Evolutionary conservation across 2,797 vertebrate species (phyloP), one percentile per base, ranked within the genome.

Genomic region (Mycteria americana): DNA sequence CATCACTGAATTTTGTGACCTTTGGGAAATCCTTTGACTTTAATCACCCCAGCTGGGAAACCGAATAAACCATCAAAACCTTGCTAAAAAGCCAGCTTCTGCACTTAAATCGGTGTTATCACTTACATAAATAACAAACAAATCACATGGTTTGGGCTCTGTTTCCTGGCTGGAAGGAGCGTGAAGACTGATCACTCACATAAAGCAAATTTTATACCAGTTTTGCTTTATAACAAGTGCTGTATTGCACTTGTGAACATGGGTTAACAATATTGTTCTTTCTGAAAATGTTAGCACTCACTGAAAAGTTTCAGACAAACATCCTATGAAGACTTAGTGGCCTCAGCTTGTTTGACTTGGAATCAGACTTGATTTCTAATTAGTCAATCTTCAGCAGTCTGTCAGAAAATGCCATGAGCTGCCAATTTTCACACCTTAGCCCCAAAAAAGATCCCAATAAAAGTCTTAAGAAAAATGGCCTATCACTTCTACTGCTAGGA

Each of bases 361-460:
- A 98, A 59, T 81, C 27, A n/a, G 51, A 43, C 60, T 91, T 94
- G 77, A 67, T 92, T 98, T 96, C 96, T 98, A 98, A 98, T 98
- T 98, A 97, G 84, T 91, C n/a, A 93, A 92, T 97, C 98, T 97
- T 96, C 96, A 96, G 72, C 97, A 88, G 88, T 92, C 95, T 54
- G 63, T 97, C 97, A 97, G 95, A 97, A 97, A 96, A 85, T 8
- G 70, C 35, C 59, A 68, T 0, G 2, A 94, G 92, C 94, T 98
- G 98, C 98, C 98, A 98, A 88, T 93, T 97, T 96, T 98, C 98
- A 98, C 97, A 98, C 98, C 97, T 98, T 70, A 63, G 88, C 77
- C 35, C 76, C 24, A 33, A 62, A 96, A 97, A 68, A 95, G 54
- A 56, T 93, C 69, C 94, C 85, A 95, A 74, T 95, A 97, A 97